Conservation (phyloP, 2,797 vertebrate genomes). For the Coluber constrictor region DNA sequence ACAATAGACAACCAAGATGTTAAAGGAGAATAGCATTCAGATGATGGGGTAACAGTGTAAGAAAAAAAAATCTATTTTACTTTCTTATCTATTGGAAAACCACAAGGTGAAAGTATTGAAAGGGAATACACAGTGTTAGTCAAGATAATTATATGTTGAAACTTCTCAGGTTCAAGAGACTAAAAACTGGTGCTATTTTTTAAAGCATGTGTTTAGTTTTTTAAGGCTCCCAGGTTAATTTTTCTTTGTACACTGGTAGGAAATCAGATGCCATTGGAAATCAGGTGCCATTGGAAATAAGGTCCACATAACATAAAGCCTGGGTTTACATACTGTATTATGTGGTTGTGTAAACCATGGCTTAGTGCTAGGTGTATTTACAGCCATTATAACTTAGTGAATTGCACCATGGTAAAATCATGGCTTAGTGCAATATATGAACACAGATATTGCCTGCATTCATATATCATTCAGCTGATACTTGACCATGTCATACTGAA, state of each 20-base stretch:
- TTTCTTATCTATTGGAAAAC: conserved; percentile 52
- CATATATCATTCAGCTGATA: background rate
- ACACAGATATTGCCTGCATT: background rate
- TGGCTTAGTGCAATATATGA: background rate
- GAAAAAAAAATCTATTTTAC: conserved; percentile 32
- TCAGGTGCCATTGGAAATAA: background rate
- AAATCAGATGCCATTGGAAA: conserved; percentile 13
- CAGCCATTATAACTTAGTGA: background rate
- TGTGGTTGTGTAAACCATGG: background rate
- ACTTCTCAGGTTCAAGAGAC: conserved; percentile 92
- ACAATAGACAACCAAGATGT: conserved; percentile 58
- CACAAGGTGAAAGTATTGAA: conserved; percentile 67
- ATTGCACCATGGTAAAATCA: background rate
- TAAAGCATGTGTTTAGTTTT: conserved; percentile 58
- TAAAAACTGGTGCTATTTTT: conserved; percentile 89
- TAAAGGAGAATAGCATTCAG: conserved; percentile 46
- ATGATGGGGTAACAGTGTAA: conserved; percentile 52
- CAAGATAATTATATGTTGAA: conserved; percentile 73
- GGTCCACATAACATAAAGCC: background rate
- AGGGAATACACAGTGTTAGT: conserved; percentile 71
- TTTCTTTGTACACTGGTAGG: conserved; percentile 15
- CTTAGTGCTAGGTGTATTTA: conserved; percentile 9
- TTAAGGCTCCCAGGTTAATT: conserved; percentile 44
- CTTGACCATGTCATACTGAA: background rate
- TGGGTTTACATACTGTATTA: background rate